Evolutionary conservation across 2,113 vertebrate species (phyloP).

Genomic region (Chaetops frenatus): DNA sequence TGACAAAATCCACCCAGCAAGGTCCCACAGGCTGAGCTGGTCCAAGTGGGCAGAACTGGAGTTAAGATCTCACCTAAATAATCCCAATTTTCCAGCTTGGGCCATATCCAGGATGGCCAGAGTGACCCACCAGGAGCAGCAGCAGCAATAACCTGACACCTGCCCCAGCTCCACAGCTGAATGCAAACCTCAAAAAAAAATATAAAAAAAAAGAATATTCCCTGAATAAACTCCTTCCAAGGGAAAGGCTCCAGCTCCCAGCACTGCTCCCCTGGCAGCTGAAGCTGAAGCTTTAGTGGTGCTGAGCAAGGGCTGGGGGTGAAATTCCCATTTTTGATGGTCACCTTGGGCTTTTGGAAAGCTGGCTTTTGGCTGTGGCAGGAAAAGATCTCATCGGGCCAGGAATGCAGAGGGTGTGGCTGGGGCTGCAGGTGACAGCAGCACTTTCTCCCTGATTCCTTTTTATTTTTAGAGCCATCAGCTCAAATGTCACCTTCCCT

Average conservation of each 20-base stretch:
- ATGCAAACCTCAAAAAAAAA: background rate
- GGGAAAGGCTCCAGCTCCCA: background rate
- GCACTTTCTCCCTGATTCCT: slow-evolving; percentile 11
- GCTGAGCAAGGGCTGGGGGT: background rate
- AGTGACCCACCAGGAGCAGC: background rate
- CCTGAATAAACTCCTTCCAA: background rate
- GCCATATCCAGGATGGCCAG: background rate
- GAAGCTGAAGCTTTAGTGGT: background rate
- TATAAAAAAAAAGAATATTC: background rate
- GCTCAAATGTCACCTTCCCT: slow-evolving; percentile 11
- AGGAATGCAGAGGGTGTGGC: background rate
- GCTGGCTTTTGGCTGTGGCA: background rate
- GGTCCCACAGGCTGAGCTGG: background rate
- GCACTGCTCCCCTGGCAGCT: background rate
- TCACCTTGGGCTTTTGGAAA: background rate
- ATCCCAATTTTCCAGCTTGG: background rate
- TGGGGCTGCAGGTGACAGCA: background rate
- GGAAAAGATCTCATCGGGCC: background rate
- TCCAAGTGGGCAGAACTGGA: background rate
- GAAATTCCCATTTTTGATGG: background rate
- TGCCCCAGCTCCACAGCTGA: background rate
- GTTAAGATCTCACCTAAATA: background rate
- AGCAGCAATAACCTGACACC: background rate
- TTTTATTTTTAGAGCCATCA: slow-evolving; percentile 47
- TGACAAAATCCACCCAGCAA: background rate